Evolutionary conservation across 2,113 vertebrate species (phyloP), one percentile per base, ranked within the genome.

Genomic region (Neolamprologus tretocephalus): DNA sequence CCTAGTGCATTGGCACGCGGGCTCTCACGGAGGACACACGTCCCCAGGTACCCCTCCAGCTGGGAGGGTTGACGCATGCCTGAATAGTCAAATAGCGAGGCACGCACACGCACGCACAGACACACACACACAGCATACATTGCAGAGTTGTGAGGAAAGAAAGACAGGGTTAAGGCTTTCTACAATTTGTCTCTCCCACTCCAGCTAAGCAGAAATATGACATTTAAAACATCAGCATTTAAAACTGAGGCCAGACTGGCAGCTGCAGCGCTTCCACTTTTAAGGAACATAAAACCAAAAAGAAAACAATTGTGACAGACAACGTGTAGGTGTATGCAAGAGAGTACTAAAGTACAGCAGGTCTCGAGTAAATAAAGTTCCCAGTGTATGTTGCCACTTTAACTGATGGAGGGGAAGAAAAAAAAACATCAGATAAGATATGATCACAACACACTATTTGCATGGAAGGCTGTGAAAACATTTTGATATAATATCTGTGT

Each of bases 11-110:
- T 96, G 95, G 95, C 95, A 93, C 96, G 96, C 16, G 96, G 96
- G 88, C 96, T 97, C 95, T 97, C 96, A 5, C 96, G 96, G 89
- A 97, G 96, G 95, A 97, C 96, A 91, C 96, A 97, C 9, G 96
- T 96, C 93, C 96, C 96, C 91, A 97, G 96, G 95, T 97, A 97
- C 79, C 96, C 96, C 94, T 97, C 96, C 94, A 97, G 96, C 95
- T 97, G 96, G 91, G 96, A 97, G 87, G 96, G 93, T 95, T 97
- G 96, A 91, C 96, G 96, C 95, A 96, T 95, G 87, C 96, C 96
- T 97, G 94, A 92, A 86, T 88, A 86, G 86, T 82, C 14, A 63
- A 63, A 89, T 89, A 88, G 87, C 19, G 71, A 80, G 35, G 75
- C 81, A 87, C 73, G 17, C 80, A 91, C 91, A 91, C 4, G 5